Base-by-base conservation (phyloP, 2,888 invertebrate genomes). In the Brachyptera putata region DNA sequence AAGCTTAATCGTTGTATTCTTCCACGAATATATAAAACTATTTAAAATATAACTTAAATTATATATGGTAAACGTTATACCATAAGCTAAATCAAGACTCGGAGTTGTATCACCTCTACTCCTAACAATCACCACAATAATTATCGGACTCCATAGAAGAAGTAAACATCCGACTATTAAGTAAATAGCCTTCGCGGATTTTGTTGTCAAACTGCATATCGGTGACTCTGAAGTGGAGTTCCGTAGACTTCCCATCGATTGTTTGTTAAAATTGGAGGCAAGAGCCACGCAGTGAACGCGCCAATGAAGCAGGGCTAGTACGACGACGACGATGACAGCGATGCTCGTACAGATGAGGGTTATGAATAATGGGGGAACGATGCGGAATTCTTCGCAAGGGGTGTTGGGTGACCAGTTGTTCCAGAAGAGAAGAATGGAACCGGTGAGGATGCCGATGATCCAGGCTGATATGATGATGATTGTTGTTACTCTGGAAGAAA, bases 1-100 rank as follows among this genome's bases (percentile, higher is more conserved):
- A 14, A 18, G 9, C 30, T 41, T 41, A 14, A 60, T 58, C 16
- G 55, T 56, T 25, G 41, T 36, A 26, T 64, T 64, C 62, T 53
- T 64, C 61, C 61, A 64, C 13, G 64, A 55, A 36, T 64, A 64
- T 3, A 64, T 46, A 30, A 64, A 50, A 13, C 59, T 60, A 36
- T 64, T 64, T 16, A 64, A 16, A 5, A 64, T 26, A 36, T 61
- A 64, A 21, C 57, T 62, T 3, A 60, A 13, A 48, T 60, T 61
- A 25, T 59, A 37, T 18, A 64, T 46, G 3, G 61, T 41, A 46
- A 62, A 53, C 4, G 53, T 24, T 9, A 57, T 21, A 13, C 57
- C 39, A 39, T 56, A 57, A 16, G 56, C 13, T 3, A 62, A 11
- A 3, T 64, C 64, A 7, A 61, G 9, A 1, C 37, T 1, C 5